Conservation (phyloP, 2,113 vertebrate genomes). For the Salvator merianae region DNA sequence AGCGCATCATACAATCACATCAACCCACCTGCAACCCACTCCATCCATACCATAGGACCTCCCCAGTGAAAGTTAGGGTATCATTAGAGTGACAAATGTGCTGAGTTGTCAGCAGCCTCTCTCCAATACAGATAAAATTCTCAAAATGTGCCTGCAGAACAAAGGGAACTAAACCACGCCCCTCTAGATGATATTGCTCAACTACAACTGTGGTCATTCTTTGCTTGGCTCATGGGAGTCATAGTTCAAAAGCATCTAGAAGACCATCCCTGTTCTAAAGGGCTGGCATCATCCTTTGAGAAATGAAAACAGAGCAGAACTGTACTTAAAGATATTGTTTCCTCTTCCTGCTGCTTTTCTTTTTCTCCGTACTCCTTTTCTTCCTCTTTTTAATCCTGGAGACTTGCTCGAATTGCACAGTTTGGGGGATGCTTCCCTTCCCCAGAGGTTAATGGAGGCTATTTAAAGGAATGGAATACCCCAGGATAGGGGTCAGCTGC, state of each 20-base stretch:
- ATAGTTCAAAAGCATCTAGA: no score
- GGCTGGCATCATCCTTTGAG: background rate
- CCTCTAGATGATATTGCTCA: no score
- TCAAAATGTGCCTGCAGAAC: background rate
- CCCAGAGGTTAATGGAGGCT: constrained; percentile 7
- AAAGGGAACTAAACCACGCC: background rate
- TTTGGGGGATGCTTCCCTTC: background rate
- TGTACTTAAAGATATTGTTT: no score
- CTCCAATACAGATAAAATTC: background rate
- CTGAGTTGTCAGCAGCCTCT: background rate
- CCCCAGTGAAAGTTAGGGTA: no score
- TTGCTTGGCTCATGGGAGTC: no score
- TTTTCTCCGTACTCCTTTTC: background rate
- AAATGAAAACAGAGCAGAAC: background rate
- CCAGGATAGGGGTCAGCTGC: background rate
- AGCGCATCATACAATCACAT: no score
- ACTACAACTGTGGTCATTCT: no score
- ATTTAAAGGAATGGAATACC: constrained; percentile 44
- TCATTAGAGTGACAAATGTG: no score
- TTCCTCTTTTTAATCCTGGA: no score
- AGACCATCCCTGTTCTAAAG: background rate
- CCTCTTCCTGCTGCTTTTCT: background rate
- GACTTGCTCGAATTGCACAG: no score
- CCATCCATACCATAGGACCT: no score
- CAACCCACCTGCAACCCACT: no score